A percentile compares a stretch with the other conserved stretches of the same genome.
Evolutionary conservation across 2,113 vertebrate species (phyloP).

Genomic region (Paratilapia polleni): DNA sequence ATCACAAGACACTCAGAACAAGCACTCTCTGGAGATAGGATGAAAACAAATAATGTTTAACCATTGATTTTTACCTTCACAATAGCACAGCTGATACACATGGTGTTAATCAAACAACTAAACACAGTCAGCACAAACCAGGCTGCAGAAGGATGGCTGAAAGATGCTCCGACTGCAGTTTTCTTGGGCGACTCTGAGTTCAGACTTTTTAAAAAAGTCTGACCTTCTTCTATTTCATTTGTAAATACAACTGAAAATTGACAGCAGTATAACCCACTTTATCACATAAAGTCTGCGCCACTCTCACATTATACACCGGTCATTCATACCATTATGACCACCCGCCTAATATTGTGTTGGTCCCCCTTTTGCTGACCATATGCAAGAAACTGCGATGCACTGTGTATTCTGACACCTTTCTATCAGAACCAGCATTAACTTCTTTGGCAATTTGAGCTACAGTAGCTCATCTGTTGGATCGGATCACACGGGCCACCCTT

Average conservation of each 20-base stretch:
- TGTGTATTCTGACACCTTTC: too few relatives aligned
- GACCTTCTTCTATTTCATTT: not conserved
- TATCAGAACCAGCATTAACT: too few relatives aligned
- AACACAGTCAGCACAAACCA: constrained; percentile 36
- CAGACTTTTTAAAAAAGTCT: not conserved
- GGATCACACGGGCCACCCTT: too few relatives aligned
- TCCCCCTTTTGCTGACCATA: too few relatives aligned
- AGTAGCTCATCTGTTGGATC: too few relatives aligned
- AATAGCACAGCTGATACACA: constrained; percentile 33
- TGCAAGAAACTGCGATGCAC: too few relatives aligned
- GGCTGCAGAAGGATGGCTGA: constrained; percentile 13
- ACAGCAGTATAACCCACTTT: not conserved
- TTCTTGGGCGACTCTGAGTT: not conserved
- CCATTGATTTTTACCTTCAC: constrained; percentile 10
- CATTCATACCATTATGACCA: too few relatives aligned
- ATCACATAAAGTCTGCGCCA: not conserved
- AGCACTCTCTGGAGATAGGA: constrained; percentile 1
- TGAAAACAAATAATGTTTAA: constrained; percentile 17
- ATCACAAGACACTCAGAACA: constrained; percentile 14
- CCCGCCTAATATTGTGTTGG: too few relatives aligned
- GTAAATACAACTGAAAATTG: not conserved
- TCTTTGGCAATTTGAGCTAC: too few relatives aligned
- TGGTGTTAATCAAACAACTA: constrained; percentile 48
- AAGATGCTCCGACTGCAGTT: constrained; percentile 2
- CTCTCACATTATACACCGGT: not conserved